Evolutionary conservation across 2,888 invertebrate genomes (phyloP).

Genomic region (Drosophila nr. perissopoda): DNA sequence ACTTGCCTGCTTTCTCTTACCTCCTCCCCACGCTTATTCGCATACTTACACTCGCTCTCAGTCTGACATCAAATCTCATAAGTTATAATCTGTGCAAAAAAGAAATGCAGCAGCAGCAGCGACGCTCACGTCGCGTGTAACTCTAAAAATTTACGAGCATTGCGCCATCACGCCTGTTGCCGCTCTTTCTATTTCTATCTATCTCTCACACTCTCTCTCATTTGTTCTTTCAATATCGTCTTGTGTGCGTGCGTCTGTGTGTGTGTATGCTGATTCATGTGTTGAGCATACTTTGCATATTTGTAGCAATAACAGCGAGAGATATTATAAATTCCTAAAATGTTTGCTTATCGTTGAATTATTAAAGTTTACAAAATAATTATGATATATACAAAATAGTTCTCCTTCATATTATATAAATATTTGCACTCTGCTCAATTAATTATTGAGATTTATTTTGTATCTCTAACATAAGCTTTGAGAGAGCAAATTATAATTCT

Average conservation of each 20-base stretch:
- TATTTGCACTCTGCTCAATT: neutral
- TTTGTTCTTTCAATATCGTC: conserved; percentile 44
- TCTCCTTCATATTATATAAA: neutral
- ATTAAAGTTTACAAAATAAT: neutral
- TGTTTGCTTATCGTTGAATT: conserved; percentile 11
- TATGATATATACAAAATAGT: neutral
- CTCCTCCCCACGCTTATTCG: neutral
- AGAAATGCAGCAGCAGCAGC: conserved; percentile 49
- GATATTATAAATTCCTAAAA: conserved; percentile 47
- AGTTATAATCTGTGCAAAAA: conserved; percentile 67
- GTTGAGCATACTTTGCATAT: conserved; percentile 47
- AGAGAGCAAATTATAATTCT: neutral
- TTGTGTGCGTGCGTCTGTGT: conserved; percentile 38
- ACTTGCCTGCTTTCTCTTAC: conserved; percentile 24
- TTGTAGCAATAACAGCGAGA: conserved; percentile 32
- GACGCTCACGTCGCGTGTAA: conserved; percentile 24
- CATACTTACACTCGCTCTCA: conserved; percentile 7
- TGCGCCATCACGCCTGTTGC: conserved; percentile 16
- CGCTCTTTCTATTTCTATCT: neutral
- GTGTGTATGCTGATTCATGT: conserved; percentile 1
- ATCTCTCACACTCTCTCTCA: neutral
- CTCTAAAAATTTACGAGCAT: conserved; percentile 56
- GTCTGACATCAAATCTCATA: conserved; percentile 44
- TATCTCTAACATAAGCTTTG: too few species aligned
- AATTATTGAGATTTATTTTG: neutral